Base-by-base conservation (phyloP, 2,113 vertebrate genomes). In the Nyctibius bracteatus region DNA sequence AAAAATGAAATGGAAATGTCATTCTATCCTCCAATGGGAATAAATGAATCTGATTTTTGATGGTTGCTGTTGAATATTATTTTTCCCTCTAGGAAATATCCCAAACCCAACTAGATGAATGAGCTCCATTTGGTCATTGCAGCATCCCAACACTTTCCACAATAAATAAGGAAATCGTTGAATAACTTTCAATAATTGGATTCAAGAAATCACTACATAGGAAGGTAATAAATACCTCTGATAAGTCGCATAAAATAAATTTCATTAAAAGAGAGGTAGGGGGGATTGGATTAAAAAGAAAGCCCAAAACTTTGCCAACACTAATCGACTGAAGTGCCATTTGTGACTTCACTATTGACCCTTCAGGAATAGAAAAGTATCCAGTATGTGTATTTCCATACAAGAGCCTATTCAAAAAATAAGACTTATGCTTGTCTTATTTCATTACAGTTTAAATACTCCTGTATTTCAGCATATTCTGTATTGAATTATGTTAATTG, bases 261-360 rank as follows among this genome's bases (percentile, higher is more conserved):
- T 27, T 73, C 14, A 55, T 43, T 4, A 33, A 55, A 61, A 43
- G 8, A 3, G 3, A n/a, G 8, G 3, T 5, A 2, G 7, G 2
- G 14, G 12, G 6, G 5, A 37, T 27, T 63, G 4, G 24, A 51
- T 88, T 72, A 73, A 63, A 82, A 80, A 65, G 16, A 55, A 72
- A 67, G 43, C 9, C 11, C 9, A n/a, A 81, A 89, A 61, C 6
- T 46, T 63, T 43, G 17, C 10, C 41, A 88, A 57, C 18, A 41
- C 16, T 30, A 19, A 43, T 4, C 2, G 30, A 58, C 14, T 3
- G 4, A 66, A 88, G 68, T 14, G 14, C 8, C 16, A 33, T 78
- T 78, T 80, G 8, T 59, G 46, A 46, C 9, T 55, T 90, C 15
- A 46, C 6, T 67, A 33, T 43, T 70, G 67, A 37, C 3, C 12